These are phyloP conservation scores for Pseudotriccus pelzelni DNA, from an alignment of 2,797 vertebrate species.

Conservation along the genomic window DNA sequence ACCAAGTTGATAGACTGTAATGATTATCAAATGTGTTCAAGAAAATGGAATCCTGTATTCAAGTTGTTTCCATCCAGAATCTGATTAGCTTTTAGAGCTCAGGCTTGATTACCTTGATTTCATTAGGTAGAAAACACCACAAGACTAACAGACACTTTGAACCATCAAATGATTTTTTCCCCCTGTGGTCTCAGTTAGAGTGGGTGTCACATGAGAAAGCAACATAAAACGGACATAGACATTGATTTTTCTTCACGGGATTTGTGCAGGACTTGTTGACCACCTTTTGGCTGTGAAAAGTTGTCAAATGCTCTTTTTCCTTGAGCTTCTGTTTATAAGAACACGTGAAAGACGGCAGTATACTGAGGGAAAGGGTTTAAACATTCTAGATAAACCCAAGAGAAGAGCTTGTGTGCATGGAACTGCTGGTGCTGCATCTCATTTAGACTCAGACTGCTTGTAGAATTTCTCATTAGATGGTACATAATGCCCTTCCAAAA, in stretches of 20 bases:
- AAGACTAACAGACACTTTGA: neutral
- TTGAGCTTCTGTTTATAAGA: neutral
- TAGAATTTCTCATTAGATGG: neutral
- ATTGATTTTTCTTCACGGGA: neutral
- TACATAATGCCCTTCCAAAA: neutral
- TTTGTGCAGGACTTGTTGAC: neutral
- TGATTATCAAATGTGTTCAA: neutral
- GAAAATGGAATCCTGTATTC: neutral
- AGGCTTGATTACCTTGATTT: conserved; percentile 4
- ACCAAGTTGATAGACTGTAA: neutral
- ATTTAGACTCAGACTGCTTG: neutral
- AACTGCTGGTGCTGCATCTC: neutral
- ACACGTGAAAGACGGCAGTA: neutral
- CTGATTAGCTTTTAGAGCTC: neutral
- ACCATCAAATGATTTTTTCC: neutral
- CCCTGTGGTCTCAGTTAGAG: neutral
- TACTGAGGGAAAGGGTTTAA: neutral
- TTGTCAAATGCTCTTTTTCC: neutral
- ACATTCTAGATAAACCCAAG: neutral
- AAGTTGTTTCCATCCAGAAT: neutral
- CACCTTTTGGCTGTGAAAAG: neutral
- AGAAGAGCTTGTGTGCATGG: neutral
- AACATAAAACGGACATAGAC: neutral
- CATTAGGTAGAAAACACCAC: neutral
- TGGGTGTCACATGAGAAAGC: neutral